Conservation (phyloP, 2,888 invertebrate species). For the Idaea biselata region DNA sequence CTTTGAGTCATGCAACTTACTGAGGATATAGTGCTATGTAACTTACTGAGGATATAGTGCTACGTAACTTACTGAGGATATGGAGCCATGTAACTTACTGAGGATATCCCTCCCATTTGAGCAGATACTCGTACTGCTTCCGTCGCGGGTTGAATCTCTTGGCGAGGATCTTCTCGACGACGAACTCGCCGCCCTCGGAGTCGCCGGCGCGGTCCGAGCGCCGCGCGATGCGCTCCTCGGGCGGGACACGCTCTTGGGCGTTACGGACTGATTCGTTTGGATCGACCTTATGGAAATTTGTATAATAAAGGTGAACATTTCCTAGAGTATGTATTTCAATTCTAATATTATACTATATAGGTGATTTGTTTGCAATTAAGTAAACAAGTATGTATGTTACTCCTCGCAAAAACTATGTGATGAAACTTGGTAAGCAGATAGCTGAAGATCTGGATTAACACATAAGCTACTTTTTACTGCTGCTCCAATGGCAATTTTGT, state of each 20-base stretch:
- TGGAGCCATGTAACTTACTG: constrained; percentile 73
- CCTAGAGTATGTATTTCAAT: too few relatives aligned
- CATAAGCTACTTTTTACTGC: too few relatives aligned
- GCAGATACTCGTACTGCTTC: constrained; percentile 89
- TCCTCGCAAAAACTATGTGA: too few relatives aligned
- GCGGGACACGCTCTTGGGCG: constrained; percentile 73
- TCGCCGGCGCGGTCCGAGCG: constrained; percentile 65
- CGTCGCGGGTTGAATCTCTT: constrained; percentile 90
- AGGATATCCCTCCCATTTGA: constrained; percentile 92
- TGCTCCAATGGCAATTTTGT: too few relatives aligned
- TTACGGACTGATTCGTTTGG: constrained; percentile 65
- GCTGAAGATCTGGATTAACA: too few relatives aligned
- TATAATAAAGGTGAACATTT: constrained; percentile 2
- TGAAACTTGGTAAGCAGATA: too few relatives aligned
- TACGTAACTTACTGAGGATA: constrained; percentile 66
- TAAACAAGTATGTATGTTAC: too few relatives aligned
- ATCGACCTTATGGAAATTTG: constrained; percentile 29
- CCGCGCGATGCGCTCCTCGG: constrained; percentile 73
- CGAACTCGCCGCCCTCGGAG: constrained; percentile 83
- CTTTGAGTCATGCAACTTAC: too few relatives aligned
- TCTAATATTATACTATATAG: too few relatives aligned
- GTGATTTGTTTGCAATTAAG: too few relatives aligned
- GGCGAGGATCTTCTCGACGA: constrained; percentile 91
- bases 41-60: too few relatives aligned
- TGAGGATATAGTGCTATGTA: too few relatives aligned